Conservation (phyloP, 1,140 invertebrate species). For the Notospermus geniculatus region DNA sequence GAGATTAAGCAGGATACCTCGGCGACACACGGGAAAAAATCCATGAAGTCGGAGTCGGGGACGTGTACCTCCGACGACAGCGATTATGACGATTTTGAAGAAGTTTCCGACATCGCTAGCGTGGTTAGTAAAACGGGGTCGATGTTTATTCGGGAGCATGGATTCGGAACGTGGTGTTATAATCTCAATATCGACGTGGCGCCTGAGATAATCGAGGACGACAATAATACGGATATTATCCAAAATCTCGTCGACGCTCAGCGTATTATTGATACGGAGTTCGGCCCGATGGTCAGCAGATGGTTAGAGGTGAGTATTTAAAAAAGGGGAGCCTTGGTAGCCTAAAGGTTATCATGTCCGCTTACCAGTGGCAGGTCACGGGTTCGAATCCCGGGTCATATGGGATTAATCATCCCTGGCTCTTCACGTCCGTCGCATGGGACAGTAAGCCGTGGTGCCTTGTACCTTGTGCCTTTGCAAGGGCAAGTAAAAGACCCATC, state of each 20-base stretch:
- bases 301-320: conserved; percentile 41
- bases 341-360: too few species aligned
- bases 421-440: too few species aligned
- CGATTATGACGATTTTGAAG: conserved; percentile 19
- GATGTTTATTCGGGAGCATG: conserved; percentile 33
- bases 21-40: neutral
- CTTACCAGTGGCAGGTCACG: too few species aligned
- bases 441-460: too few species aligned
- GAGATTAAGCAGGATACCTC: too few species aligned
- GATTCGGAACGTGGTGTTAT: conserved; percentile 30
- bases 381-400: too few species aligned
- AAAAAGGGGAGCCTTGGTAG: too few species aligned
- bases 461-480: too few species aligned
- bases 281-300: conserved; percentile 29
- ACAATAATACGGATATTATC: conserved; percentile 43
- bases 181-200: conserved; percentile 37
- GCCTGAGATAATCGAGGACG: conserved; percentile 31
- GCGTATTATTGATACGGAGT: conserved; percentile 28
- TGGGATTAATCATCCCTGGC: too few species aligned
- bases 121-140: neutral
- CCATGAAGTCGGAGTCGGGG: neutral
- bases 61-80: conserved; percentile 11
- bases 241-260: conserved; percentile 35
- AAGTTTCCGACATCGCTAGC: conserved; percentile 19
- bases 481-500: too few species aligned